Evolutionary conservation across 2,797 vertebrate genomes (phyloP).

Genomic region (Phoeniculus purpureus): DNA sequence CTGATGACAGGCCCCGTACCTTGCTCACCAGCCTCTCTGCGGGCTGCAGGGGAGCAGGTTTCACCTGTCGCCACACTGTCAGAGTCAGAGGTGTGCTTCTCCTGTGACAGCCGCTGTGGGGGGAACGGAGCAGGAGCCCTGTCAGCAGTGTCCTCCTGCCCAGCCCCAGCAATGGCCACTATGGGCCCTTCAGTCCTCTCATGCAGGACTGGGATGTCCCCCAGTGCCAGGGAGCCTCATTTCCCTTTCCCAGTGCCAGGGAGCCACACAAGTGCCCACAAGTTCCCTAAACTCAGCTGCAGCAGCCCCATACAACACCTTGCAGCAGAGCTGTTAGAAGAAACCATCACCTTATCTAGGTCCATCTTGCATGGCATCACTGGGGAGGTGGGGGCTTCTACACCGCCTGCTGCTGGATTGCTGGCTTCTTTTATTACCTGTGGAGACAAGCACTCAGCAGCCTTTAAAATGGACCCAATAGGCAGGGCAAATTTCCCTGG

Average conservation of each 20-base stretch:
- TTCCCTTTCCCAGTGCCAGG: neutral
- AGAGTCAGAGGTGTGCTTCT: conserved; percentile 91
- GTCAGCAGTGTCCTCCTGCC: neutral
- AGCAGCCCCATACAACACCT: neutral
- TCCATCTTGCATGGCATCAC: conserved; percentile 89
- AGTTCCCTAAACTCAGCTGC: fast-evolving
- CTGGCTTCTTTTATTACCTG: conserved; percentile 93
- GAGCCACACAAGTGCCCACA: neutral
- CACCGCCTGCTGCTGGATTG: conserved; percentile 75
- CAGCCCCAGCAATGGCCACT: neutral
- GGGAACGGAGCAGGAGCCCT: neutral
- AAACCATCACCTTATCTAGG: conserved; percentile 88
- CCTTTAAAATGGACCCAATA: fast-evolving
- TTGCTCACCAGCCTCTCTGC: conserved; percentile 77
- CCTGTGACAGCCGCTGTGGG: conserved; percentile 84
- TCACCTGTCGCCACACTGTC: conserved; percentile 86
- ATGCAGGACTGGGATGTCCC: neutral
- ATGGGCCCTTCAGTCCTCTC: fast-evolving
- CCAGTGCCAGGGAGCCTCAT: neutral
- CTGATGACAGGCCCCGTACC: conserved; percentile 62
- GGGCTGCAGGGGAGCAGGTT: conserved; percentile 53
- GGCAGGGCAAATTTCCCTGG: neutral
- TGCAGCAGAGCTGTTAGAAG: neutral
- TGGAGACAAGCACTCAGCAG: neutral
- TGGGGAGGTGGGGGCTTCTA: conserved; percentile 86